Evolutionary conservation across 1,140 invertebrate species (phyloP).

Genomic region (Lordiphosa collinella): DNA sequence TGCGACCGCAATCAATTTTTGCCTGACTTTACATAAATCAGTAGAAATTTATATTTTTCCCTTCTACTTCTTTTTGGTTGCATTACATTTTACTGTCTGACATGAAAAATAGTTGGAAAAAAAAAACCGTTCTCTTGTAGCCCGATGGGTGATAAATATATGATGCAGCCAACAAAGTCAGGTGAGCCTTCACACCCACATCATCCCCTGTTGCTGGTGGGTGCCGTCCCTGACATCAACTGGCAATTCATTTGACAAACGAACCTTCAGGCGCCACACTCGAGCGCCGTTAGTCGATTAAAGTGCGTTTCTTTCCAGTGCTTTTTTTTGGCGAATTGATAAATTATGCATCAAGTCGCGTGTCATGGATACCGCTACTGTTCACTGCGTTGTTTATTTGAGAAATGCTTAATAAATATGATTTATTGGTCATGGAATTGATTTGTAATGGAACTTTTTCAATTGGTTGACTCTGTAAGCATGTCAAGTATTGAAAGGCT

Average conservation of each 20-base stretch:
- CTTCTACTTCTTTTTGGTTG: slow-evolving; percentile 1
- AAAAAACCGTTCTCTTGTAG: slow-evolving; percentile 12
- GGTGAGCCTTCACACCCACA: slow-evolving; percentile 15
- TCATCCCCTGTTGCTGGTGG: slow-evolving; percentile 2
- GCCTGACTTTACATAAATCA: slow-evolving; percentile 52
- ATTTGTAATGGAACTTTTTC: slow-evolving; percentile 36
- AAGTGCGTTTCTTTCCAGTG: slow-evolving; percentile 34
- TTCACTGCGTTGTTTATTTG: neutral
- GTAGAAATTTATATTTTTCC: slow-evolving; percentile 28
- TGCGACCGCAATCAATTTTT: slow-evolving; percentile 43
- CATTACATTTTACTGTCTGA: slow-evolving; percentile 3
- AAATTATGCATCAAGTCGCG: slow-evolving; percentile 41
- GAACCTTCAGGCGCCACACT: slow-evolving; percentile 1
- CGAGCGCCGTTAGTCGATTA: slow-evolving; percentile 26
- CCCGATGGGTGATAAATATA: slow-evolving; percentile 11
- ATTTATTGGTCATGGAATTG: slow-evolving; percentile 45
- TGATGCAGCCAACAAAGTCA: slow-evolving; percentile 29
- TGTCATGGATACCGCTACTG: neutral
- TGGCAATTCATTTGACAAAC: slow-evolving; percentile 45
- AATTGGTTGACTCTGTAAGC: slow-evolving; percentile 14
- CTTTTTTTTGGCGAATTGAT: slow-evolving; percentile 12
- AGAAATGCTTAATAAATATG: slow-evolving; percentile 15
- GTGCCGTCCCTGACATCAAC: slow-evolving; percentile 45
- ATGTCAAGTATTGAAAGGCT: slow-evolving; percentile 16
- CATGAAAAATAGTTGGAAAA: slow-evolving; percentile 55